Evolutionary conservation across 2,888 invertebrate species (phyloP), one percentile per base, ranked within the genome.

Genomic region (Aricia artaxerxes): DNA sequence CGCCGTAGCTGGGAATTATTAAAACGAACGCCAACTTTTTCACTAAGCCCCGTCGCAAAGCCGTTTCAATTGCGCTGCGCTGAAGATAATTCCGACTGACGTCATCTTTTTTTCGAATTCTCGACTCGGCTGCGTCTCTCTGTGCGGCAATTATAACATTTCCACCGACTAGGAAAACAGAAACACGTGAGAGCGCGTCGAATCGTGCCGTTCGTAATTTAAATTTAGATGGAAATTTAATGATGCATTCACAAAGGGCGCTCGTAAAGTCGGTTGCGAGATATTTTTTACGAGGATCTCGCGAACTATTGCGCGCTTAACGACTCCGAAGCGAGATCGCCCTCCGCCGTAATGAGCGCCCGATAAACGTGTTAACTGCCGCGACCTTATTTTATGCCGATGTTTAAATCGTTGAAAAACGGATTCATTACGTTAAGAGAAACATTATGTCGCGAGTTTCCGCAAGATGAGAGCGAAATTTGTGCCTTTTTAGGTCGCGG

Each of bases 21-120:
- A 94, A 94, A 94, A 94, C 94, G 94, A 94, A 94, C 94, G 94
- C 93, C 94, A 94, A 94, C 93, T 94, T 94, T 94, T 94, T 94
- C 92, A 93, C 92, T 94, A 93, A 94, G 94, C 94, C 90, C 86
- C 91, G 93, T 92, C 93, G 93, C 93, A 94, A 94, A 94, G 94
- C 94, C 94, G 94, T 94, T 94, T 93, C 94, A 94, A 94, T 94
- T 94, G 94, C 94, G 92, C 94, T 92, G 93, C 92, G 94, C 94
- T 94, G 94, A 93, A 94, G 94, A 94, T 94, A 94, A 94, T 94
- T 93, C 94, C 93, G 86, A 92, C 92, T 93, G 93, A 93, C 94
- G 94, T 94, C 94, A 93, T 93, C 94, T 94, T 94, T 94, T 89
- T 93, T 94, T 93, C 91, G 90, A 93, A 92, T 93, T 92, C 93